Base-by-base conservation (phyloP, 1,140 invertebrate species). In the Manduca sexta region DNA sequence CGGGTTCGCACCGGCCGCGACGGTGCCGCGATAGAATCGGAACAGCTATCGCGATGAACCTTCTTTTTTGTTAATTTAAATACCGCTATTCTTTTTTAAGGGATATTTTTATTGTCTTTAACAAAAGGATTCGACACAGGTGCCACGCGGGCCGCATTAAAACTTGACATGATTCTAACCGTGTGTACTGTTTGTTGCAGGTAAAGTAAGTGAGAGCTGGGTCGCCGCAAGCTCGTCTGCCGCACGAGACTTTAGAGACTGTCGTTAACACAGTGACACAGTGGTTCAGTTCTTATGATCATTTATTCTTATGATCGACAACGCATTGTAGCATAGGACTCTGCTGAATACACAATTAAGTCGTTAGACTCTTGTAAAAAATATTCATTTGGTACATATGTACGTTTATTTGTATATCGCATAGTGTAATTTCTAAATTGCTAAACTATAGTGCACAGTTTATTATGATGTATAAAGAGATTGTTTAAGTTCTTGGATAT, bases 41-140 rank as follows among this genome's bases (percentile, higher is more conserved):
- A 68, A 65, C 62, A 61, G 54, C 73, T 69, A 83, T 79, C 73
- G 52, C 52, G 59, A 56, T 56, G 67, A 52, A 61, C 64, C 61
- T 69, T 63, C 64, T 79, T 78, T 81, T 81, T 78, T 78, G 63
- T 74, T 80, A 71, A 84, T 79, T 81, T 79, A 82, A 74, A 74
- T 79, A 76, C 74, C 69, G 71, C 73, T 79, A 77, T 74, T 76
- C 65, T 74, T 83, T 78, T 78, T 74, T 30, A 65, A 53, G 53
- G 56, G 56, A 53, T 52, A 64, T 67, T 65, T 74, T 74, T 64
- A 64, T 64, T 57, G 67, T 53, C 54, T 51, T 52, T 53, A 66
- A 68, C 60, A 60, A 67, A 60, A 26, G 17, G 26, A 56, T 42
- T 35, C 41, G 46, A 43, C 18, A 34, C 45, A 38, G 45, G 26